phyloP scores from a whole-genome alignment of 2,113 vertebrate species.

The Nesoenas mayeri region DNA sequence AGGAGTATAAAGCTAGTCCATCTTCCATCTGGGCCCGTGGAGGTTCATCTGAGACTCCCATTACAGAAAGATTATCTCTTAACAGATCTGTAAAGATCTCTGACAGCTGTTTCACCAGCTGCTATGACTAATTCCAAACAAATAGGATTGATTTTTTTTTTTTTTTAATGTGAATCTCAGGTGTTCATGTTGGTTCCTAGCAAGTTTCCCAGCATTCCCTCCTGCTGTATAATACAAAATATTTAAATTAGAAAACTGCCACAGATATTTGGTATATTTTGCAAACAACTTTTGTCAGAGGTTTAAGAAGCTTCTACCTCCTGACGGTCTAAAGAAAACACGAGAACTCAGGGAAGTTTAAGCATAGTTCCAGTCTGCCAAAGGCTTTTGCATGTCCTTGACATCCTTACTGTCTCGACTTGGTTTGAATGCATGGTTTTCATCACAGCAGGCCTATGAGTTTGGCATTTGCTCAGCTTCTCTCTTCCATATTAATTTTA shows the following conservation, averaged over 20 bases:
- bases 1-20: neutral
- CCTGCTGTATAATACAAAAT: neutral
- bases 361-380: neutral
- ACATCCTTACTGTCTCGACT: neutral
- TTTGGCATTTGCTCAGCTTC: neutral
- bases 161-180: neutral
- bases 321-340: neutral
- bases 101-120: neutral
- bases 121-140: neutral
- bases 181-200: neutral
- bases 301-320: neutral
- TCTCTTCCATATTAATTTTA: neutral
- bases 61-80: neutral
- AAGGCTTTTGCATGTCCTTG: neutral
- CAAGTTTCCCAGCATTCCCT: neutral
- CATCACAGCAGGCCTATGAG: neutral
- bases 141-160: neutral
- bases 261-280: neutral
- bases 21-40: neutral
- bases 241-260: neutral
- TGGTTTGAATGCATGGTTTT: neutral
- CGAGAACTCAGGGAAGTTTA: neutral
- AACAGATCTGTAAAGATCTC: neutral
- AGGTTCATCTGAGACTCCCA: neutral
- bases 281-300: neutral